Conservation (phyloP, 2,797 vertebrate species). For the Mormyrops attenuatus region DNA sequence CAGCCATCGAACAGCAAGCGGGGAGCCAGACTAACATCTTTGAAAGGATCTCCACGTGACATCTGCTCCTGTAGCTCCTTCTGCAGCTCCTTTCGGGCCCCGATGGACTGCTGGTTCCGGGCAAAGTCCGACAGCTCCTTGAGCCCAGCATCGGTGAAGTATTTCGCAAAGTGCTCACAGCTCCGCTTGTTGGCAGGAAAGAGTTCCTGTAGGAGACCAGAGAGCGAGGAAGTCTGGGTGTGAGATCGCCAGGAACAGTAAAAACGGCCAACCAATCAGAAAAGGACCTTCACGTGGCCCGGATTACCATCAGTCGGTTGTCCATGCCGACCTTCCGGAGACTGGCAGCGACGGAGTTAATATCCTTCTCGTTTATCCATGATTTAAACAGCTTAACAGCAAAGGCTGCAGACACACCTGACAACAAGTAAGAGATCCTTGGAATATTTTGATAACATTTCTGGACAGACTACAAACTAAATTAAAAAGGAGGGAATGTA, state of each 20-base stretch:
- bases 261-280: background rate
- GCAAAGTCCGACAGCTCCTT: conserved; percentile 87
- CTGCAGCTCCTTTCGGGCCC: conserved; percentile 84
- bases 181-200: conserved; percentile 91
- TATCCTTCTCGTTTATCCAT: conserved; percentile 94
- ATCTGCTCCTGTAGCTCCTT: conserved; percentile 89
- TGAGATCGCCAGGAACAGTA: background rate
- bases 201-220: conserved; percentile 68
- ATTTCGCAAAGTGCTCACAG: conserved; percentile 87
- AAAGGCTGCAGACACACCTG: conserved; percentile 91
- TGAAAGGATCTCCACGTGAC: conserved; percentile 79
- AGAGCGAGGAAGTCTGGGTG: conserved; percentile 17
- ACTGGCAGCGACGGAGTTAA: conserved; percentile 83
- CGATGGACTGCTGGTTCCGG: conserved; percentile 83
- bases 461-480: background rate
- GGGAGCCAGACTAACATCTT: conserved; percentile 67
- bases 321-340: conserved; percentile 79
- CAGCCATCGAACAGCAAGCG: background rate
- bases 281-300: background rate
- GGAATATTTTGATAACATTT: background rate
- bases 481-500: background rate
- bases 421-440: conserved; percentile 30
- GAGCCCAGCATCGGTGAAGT: conserved; percentile 84
- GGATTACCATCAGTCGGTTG: conserved; percentile 19
- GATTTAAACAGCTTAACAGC: conserved; percentile 97